Evolutionary conservation across 2,888 invertebrate genomes (phyloP), one percentile per base, ranked within the genome.

Genomic region (Cheilosia soror): DNA sequence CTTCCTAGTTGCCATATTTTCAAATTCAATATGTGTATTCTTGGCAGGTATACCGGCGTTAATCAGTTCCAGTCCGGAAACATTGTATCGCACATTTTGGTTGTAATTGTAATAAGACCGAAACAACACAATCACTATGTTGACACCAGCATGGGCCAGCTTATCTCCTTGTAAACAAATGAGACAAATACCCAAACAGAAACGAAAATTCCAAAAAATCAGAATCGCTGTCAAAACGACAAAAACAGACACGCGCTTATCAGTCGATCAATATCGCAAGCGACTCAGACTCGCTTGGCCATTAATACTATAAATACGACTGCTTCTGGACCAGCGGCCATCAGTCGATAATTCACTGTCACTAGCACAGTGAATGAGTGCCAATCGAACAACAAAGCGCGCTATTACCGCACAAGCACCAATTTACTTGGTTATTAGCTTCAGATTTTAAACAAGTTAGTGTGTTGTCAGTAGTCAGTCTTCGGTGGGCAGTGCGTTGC

Each of bases 261-360:
- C 72, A 76, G 75, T 27, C 57, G 62, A 81, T 76, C 76, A 75
- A 66, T 80, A 72, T 66, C 53, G 58, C 71, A 62, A 79, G 53
- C 63, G 66, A 29, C 58, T 71, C 71, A 42, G 55, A 44, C 37
- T 44, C 51, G 69, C 51, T 20, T 4, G 37, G 25, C 42, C 15
- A 13, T 5, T 29, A 58, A 85, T 55, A 66, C 80, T 81, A 85
- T 85, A 85, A 81, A 85, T 85, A 85, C 81, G 33, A 81, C 66
- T 49, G 66, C 20, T 11, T 51, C 71, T 81, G 85, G 85, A 81
- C 81, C 85, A 85, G 62, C 62, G 57, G 47, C 51, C 62, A 62
- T 66, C 81, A 85, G 85, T 85, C 81, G 80, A 77, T 72, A 77
- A 73, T 55, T 72, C 27, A 49, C 76, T 60, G 65, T 62, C 79